Conservation (phyloP, 1,140 invertebrate genomes). For the Trissolcus basalis region DNA sequence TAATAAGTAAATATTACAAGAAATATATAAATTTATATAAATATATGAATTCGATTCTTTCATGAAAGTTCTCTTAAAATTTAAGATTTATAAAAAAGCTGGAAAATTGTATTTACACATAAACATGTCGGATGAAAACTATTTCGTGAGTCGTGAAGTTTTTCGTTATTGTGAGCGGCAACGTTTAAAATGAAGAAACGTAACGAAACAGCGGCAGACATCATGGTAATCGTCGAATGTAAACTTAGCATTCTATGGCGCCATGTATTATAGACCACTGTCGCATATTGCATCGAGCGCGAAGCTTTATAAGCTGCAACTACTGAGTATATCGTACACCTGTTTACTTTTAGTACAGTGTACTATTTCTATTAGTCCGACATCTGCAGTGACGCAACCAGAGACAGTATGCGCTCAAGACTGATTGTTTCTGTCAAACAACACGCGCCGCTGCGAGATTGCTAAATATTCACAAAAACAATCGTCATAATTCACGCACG, state of each 20-base stretch:
- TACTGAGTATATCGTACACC: conserved; percentile 54
- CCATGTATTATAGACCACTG: conserved; percentile 55
- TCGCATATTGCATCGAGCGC: conserved; percentile 61
- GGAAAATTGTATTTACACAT: no score
- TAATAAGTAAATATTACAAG: no score
- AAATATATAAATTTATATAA: no score
- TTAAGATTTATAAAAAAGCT: no score
- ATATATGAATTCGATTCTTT: no score
- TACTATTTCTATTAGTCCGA: conserved; percentile 63
- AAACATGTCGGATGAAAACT: no score
- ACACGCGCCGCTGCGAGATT: conserved; percentile 5
- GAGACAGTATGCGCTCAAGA: conserved; percentile 37
- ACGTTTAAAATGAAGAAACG: conserved; percentile 1
- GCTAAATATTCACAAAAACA: no score
- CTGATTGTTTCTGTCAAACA: conserved; percentile 32
- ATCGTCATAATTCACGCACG: no score
- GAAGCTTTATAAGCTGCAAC: conserved; percentile 58
- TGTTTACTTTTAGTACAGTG: conserved; percentile 63
- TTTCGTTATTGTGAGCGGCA: neutral
- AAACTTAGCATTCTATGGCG: conserved; percentile 55
- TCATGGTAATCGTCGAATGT: conserved; percentile 46
- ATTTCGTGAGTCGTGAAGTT: neutral
- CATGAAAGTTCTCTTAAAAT: no score
- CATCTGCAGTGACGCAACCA: conserved; percentile 42
- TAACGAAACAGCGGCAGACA: conserved; percentile 28